Conservation (phyloP, 2,888 invertebrate species). For the Drosophila cracens region DNA sequence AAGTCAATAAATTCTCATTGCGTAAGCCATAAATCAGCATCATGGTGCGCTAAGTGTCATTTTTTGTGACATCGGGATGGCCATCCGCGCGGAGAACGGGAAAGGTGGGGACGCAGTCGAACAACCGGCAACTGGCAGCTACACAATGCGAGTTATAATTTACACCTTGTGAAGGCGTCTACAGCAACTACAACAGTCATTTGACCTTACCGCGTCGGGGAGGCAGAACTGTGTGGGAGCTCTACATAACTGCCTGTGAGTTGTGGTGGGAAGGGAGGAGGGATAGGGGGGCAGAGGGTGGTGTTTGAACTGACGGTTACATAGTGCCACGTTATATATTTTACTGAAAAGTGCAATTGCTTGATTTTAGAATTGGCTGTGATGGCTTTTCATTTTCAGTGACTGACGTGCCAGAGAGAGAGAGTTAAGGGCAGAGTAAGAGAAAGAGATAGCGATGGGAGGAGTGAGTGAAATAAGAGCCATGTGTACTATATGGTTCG, state of each 20-base stretch:
- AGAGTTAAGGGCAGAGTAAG: not conserved
- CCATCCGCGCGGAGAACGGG: slow-evolving; percentile 48
- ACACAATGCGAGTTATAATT: slow-evolving; percentile 79
- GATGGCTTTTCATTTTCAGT: slow-evolving; percentile 70
- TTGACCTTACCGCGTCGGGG: slow-evolving; percentile 64
- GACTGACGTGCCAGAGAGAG: slow-evolving; percentile 50
- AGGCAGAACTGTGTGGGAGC: not conserved
- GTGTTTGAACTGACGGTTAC: slow-evolving; percentile 46
- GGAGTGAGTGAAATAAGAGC: not conserved
- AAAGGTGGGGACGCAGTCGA: not conserved
- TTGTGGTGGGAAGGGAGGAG: not conserved
- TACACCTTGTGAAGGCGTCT: slow-evolving; percentile 65
- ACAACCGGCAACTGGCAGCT: slow-evolving; percentile 58
- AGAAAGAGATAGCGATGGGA: not conserved
- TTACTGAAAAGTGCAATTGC: slow-evolving; percentile 72
- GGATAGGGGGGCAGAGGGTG: not conserved
- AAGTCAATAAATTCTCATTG: slow-evolving; percentile 81
- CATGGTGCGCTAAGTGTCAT: slow-evolving; percentile 79
- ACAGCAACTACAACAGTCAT: slow-evolving; percentile 74
- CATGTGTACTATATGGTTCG: not conserved
- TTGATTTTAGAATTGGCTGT: slow-evolving; percentile 77
- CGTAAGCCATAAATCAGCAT: slow-evolving; percentile 80
- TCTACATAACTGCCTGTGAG: slow-evolving; percentile 10
- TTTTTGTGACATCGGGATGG: slow-evolving; percentile 76
- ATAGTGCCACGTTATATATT: slow-evolving; percentile 70